Base-by-base conservation (phyloP, 1,140 invertebrate species). In the Pseudomyrmex sp. region DNA sequence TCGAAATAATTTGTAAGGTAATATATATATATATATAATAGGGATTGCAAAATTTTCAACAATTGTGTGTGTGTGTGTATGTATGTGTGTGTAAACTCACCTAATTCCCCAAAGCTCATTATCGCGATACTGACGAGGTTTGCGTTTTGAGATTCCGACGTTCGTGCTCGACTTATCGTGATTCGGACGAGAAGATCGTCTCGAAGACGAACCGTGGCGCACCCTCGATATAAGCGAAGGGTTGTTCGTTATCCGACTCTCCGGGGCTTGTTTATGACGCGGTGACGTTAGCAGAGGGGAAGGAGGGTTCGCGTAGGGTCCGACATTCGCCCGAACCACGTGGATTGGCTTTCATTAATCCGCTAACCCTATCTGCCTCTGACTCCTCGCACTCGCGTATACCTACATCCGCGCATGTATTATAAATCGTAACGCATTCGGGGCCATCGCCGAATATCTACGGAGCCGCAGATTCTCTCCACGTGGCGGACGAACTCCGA, bases 331-430 rank as follows among this genome's bases (percentile, higher is more conserved):
- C 56, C 70, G 58, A 72, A 72, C 59, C 86, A 73, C 82, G 89
- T 84, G 92, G 92, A 94, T 94, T 94, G 93, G 91, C 93, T 93
- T 93, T 94, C 93, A 94, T 94, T 94, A 94, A 94, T 94, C 92
- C 93, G 90, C 90, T 91, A 93, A 92, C 91, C 92, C 92, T 93
- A 92, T 93, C 91, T 90, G 65, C 87, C 85, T 70, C 58, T 83
- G 86, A 88, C 84, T 76, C 20, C 9, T 58, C 59, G 26, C 58
- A 48, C 86, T 65, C 79, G 83, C 62, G 86, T 85, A 35, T 35
- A 63, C 20, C 70, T 84, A 77, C 77, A 59, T 80, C 72, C 56
- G 74, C 61, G 80, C 72, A 79, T 85, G 88, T 87, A 93, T 92
- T 92, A 93, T 94, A 94, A 93, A 94, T 93, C 90, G 94, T 89